Percentiles rank a stretch among this genome's conserved stretches.
These are phyloP conservation scores for Spodoptera exigua DNA, from an alignment of 2,888 invertebrate genomes.

Conservation along the genomic window DNA sequence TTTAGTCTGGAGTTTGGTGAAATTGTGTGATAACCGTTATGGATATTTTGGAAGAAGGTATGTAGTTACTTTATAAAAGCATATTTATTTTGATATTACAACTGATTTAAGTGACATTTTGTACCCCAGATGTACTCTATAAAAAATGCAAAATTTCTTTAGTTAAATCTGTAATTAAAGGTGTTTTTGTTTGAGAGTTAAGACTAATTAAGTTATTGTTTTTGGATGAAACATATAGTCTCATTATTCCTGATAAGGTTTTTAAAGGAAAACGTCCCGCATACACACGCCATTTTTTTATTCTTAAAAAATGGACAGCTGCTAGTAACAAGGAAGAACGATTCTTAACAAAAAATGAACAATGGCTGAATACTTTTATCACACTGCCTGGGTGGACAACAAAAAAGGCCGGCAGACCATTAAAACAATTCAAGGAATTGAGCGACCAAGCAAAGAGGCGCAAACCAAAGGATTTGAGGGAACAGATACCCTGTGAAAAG, in stretches of 20 bases:
- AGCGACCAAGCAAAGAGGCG: constrained; percentile 22
- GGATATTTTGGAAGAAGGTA: constrained; percentile 3
- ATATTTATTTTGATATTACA: constrained; percentile 1
- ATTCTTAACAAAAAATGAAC: constrained; percentile 15
- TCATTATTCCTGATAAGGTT: background rate
- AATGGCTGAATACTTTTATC: constrained; percentile 9
- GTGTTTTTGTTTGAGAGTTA: constrained; percentile 12
- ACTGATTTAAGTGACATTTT: background rate
- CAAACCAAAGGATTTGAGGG: constrained; percentile 18
- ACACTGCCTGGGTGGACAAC: constrained; percentile 10
- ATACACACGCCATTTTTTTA: constrained; percentile 3
- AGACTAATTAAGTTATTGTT: constrained; percentile 1
- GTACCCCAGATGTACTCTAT: background rate
- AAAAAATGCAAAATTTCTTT: background rate
- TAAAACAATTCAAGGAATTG: constrained; percentile 14
- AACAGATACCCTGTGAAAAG: constrained; percentile 8
- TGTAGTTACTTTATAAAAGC: too few relatives aligned
- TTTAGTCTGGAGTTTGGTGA: constrained; percentile 6
- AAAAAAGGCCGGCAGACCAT: constrained; percentile 17
- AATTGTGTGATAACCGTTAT: constrained; percentile 6
- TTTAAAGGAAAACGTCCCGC: too few relatives aligned
- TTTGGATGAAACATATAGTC: constrained; percentile 2
- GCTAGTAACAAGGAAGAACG: constrained; percentile 17
- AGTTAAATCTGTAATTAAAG: background rate
- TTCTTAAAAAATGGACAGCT: constrained; percentile 19